phyloP scores from a whole-genome alignment of 2,888 invertebrate genomes.

The Merodon equestris region DNA sequence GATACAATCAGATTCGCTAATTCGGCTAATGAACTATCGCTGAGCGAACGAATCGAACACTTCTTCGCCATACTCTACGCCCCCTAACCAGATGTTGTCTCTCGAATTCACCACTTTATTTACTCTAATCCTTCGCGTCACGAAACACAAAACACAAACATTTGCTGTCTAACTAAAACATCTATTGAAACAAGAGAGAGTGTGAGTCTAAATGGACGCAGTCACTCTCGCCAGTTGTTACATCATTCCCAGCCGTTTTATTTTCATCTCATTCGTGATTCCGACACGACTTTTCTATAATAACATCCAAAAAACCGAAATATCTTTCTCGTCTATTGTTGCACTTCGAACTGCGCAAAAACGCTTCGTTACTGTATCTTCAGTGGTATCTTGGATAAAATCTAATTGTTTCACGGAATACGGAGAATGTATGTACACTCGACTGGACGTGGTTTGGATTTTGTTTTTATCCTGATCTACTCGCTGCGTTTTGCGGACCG shows the following conservation, averaged over 20 bases:
- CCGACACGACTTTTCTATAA: background rate
- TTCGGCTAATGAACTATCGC: slow-evolving; percentile 82
- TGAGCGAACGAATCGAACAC: slow-evolving; percentile 82
- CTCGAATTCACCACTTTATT: slow-evolving; percentile 1
- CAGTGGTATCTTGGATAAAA: too few species aligned
- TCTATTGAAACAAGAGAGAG: slow-evolving; percentile 20
- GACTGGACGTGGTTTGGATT: too few species aligned
- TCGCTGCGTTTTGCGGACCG: slow-evolving; percentile 5
- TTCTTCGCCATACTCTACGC: slow-evolving; percentile 82
- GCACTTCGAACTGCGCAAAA: background rate
- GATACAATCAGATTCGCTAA: slow-evolving; percentile 83
- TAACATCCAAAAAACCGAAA: background rate
- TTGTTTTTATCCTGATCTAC: too few species aligned
- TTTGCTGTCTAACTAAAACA: slow-evolving; percentile 19
- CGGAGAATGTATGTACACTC: too few species aligned
- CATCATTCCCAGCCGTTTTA: slow-evolving; percentile 49
- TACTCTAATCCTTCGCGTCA: slow-evolving; percentile 5
- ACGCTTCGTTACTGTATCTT: too few species aligned
- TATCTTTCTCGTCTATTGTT: too few species aligned
- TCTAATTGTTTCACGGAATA: too few species aligned
- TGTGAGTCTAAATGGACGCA: slow-evolving; percentile 9
- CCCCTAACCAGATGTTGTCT: too few species aligned
- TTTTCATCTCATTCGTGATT: slow-evolving; percentile 29
- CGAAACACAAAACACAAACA: slow-evolving; percentile 16
- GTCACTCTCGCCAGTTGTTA: slow-evolving; percentile 48